Evolutionary conservation across 2,888 invertebrate species (phyloP), one percentile per base, ranked within the genome.

Genomic region (Ptilodon capucinus): DNA sequence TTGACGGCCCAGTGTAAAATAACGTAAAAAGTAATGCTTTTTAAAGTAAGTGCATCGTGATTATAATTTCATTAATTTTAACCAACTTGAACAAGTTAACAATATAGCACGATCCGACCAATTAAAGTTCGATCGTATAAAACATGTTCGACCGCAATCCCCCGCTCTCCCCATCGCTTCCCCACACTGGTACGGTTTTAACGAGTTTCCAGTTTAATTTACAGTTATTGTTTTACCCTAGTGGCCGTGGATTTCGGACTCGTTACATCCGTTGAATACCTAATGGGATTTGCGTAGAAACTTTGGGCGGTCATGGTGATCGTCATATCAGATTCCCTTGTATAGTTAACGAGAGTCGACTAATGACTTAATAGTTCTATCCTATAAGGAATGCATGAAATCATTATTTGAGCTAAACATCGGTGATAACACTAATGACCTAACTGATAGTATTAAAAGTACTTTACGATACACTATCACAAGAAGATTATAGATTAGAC

Each of bases 161-260:
- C 52, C 57, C 60, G 54, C 51, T 51, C 54, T 53, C 61, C 57
- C 57, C 60, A 66, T 64, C 68, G 64, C 60, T 68, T 64, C 66
- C 64, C 64, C 58, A 53, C 60, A 14, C 11, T 25, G 67, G 62
- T 60, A 49, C 54, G 77, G 71, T 82, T 85, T 84, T 86, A 89
- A 88, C 86, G 86, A 89, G 86, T 86, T 88, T 84, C 69, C 65
- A 81, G 81, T 61, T 83, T 83, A 86, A 86, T 87, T 87, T 86
- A 86, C 84, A 77, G 84, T 84, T 87, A 88, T 89, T 86, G 86
- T 87, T 87, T 81, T 74, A 81, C 78, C 80, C 83, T 62, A 68
- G 74, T 70, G 72, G 71, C 72, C 66, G 72, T 72, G 73, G 74
- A 79, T 79, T 79, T 74, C 59, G 71, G 74, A 70, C 71, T 76